Evolutionary conservation across 2,113 vertebrate species (phyloP).

Genomic region (Crotalus viridis): DNA sequence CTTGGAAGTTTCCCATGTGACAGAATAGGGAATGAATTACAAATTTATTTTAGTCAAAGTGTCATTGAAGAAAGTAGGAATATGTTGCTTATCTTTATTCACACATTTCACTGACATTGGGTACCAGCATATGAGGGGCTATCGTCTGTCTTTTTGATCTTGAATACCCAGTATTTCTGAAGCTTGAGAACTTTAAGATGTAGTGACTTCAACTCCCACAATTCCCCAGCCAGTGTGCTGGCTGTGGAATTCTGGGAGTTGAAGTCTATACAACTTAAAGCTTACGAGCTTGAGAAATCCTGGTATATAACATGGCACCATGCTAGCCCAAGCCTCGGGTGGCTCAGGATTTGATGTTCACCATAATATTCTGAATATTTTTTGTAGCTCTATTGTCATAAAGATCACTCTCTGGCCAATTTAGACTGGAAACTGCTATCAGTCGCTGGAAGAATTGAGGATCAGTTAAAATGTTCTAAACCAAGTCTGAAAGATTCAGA

Average conservation of each 20-base stretch:
- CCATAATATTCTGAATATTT: neutral
- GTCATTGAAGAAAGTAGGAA: neutral
- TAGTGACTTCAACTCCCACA: neutral
- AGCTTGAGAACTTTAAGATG: no score
- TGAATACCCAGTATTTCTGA: neutral
- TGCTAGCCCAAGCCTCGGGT: neutral
- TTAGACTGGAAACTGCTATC: neutral
- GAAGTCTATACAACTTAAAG: no score
- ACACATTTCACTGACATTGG: neutral
- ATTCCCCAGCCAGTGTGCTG: neutral
- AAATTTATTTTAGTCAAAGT: neutral
- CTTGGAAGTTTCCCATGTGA: neutral
- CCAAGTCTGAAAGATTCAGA: neutral
- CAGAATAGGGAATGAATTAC: neutral
- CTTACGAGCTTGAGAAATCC: no score
- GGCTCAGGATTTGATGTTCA: neutral
- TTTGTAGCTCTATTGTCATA: neutral
- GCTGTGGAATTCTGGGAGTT: no score
- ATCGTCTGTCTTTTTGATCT: neutral
- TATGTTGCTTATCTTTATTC: neutral
- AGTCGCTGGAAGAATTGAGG: neutral
- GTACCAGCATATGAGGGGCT: neutral
- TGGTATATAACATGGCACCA: neutral
- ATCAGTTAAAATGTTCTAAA: neutral
- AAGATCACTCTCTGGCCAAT: neutral